phyloP scores from a whole-genome alignment of 2,888 invertebrate species.

The Sinentomon sp. region DNA sequence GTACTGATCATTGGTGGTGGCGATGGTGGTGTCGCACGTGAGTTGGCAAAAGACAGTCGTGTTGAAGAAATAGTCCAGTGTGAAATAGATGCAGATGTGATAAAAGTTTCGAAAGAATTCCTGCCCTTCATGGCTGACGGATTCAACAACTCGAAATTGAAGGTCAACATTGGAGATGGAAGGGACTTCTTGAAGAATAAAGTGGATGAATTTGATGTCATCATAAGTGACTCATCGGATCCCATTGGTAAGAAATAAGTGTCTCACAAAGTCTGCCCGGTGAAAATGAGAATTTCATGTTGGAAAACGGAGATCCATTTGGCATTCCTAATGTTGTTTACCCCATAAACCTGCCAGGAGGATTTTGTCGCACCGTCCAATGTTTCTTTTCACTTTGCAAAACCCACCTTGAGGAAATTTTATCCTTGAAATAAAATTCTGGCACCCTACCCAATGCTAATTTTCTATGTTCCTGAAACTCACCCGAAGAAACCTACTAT shows the following conservation, averaged over 20 bases:
- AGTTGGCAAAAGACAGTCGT: slow-evolving; percentile 69
- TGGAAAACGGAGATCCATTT: no score
- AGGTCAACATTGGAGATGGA: slow-evolving; percentile 66
- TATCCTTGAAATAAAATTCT: no score
- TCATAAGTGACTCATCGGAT: slow-evolving; percentile 95
- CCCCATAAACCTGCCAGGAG: no score
- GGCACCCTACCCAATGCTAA: no score
- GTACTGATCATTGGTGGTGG: slow-evolving; percentile 89
- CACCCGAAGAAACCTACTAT: no score
- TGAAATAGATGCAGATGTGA: slow-evolving; percentile 79
- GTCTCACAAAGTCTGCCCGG: no score
- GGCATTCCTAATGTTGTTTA: no score
- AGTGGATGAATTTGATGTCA: slow-evolving; percentile 66
- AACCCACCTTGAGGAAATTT: no score
- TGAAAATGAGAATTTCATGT: no score
- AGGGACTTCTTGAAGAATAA: slow-evolving; percentile 78
- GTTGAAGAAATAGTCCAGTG: slow-evolving; percentile 69
- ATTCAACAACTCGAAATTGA: slow-evolving; percentile 53
- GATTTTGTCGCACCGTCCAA: no score
- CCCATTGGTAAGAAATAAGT: slow-evolving; percentile 51
- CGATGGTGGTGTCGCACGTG: slow-evolving; percentile 88
- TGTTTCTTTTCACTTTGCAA: no score
- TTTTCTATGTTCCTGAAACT: no score
- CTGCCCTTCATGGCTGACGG: slow-evolving; percentile 75
- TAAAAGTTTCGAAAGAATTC: slow-evolving; percentile 63